phyloP scores from a whole-genome alignment of 2,113 vertebrate genomes.

The Felis chaus region DNA sequence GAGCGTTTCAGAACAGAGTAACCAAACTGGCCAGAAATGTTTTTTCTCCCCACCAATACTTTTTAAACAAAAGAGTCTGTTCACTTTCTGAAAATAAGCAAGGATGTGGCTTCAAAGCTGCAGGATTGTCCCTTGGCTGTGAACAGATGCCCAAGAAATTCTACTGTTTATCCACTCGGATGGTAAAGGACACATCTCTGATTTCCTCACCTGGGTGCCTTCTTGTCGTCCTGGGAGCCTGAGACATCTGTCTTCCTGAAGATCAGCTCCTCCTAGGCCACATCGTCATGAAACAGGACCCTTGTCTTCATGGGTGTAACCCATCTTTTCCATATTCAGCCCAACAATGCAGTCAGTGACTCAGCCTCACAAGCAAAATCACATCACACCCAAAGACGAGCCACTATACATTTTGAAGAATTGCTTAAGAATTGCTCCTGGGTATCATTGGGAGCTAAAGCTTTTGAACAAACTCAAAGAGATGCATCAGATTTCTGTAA shows the following conservation, averaged over 20 bases:
- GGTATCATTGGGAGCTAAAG: background rate
- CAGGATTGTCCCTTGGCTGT: fast-evolving
- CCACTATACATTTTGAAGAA: background rate
- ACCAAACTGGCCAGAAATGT: background rate
- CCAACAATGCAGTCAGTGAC: background rate
- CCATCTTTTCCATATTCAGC: background rate
- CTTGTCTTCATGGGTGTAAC: fast-evolving
- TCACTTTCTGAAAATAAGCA: background rate
- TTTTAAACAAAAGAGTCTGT: background rate
- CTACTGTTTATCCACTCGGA: fast-evolving
- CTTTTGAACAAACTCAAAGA: background rate
- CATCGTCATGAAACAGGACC: fast-evolving
- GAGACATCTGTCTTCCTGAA: fast-evolving
- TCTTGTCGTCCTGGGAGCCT: fast-evolving
- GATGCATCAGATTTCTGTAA: background rate
- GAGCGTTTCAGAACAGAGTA: background rate
- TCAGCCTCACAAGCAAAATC: background rate
- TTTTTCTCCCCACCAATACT: fast-evolving
- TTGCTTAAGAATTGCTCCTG: too few relatives aligned
- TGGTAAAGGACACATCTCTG: fast-evolving
- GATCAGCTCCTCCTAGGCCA: background rate
- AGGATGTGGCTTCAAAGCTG: too few relatives aligned
- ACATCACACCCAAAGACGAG: fast-evolving
- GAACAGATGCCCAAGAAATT: background rate
- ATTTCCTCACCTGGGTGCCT: background rate